Percentiles rank a stretch among this genome's conserved stretches.
Conservation (phyloP, 1,140 invertebrate genomes). For the Aporrectodea caliginosa region DNA sequence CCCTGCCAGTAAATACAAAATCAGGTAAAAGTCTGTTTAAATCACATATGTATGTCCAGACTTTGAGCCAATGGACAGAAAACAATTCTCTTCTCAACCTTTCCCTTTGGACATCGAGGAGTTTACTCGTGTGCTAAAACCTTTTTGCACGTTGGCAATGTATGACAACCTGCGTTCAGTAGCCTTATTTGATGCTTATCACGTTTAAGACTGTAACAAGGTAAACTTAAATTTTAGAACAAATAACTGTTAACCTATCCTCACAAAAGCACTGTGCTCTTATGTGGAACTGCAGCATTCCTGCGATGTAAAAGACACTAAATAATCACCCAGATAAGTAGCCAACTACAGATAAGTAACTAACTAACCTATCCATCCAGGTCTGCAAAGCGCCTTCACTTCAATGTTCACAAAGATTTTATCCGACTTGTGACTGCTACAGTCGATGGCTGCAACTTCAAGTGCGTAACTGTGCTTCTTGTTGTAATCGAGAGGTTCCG, state of each 20-base stretch:
- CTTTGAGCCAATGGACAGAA: too few species aligned
- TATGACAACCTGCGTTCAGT: too few species aligned
- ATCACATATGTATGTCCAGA: too few species aligned
- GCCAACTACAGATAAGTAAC: too few species aligned
- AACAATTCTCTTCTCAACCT: too few species aligned
- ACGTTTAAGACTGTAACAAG: background rate
- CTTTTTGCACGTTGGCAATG: too few species aligned
- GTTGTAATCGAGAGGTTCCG: constrained; percentile 12
- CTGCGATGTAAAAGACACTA: background rate
- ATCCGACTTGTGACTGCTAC: background rate
- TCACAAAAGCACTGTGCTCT: background rate
- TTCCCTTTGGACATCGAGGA: too few species aligned
- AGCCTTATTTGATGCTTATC: background rate
- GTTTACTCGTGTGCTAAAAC: too few species aligned
- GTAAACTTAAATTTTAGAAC: background rate
- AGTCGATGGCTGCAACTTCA: background rate
- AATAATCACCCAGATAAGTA: background rate
- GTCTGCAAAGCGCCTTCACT: constrained; percentile 10
- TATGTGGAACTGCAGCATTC: background rate
- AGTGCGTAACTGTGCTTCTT: background rate
- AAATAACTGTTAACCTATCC: background rate
- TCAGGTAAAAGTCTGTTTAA: too few species aligned
- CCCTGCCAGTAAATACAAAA: too few species aligned
- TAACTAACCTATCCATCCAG: constrained; percentile 19
- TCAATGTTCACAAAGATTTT: background rate